A percentile compares a stretch with the other conserved stretches of the same genome.
These are phyloP conservation scores for Nemapogon koenigi DNA, from an alignment of 2,888 invertebrate species.

Conservation along the genomic window DNA sequence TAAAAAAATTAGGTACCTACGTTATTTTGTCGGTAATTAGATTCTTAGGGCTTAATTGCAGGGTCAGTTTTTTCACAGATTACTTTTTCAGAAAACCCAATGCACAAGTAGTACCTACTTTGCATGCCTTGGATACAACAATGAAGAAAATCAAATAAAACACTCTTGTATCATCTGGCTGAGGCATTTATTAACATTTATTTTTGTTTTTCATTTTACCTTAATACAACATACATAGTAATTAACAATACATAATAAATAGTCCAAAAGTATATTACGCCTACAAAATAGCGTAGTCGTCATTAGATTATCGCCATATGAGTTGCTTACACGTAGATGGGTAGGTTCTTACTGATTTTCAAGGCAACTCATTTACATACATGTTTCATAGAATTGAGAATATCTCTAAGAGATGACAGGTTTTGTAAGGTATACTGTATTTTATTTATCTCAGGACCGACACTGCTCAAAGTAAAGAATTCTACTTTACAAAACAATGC, in stretches of 20 bases:
- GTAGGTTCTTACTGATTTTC: constrained; percentile 33
- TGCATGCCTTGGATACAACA: no score
- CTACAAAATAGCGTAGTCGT: constrained; percentile 65
- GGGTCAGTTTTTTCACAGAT: no score
- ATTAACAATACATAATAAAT: constrained; percentile 67
- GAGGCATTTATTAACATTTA: constrained; percentile 68
- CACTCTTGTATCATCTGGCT: constrained; percentile 50
- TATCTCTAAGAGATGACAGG: neutral
- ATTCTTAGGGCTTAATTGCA: no score
- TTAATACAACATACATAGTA: constrained; percentile 67
- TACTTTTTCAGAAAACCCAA: no score
- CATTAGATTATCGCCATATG: constrained; percentile 62
- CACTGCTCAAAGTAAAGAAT: constrained; percentile 6
- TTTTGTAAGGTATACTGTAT: no score
- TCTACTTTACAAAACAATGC: constrained; percentile 2
- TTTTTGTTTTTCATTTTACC: constrained; percentile 60
- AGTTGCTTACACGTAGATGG: constrained; percentile 45
- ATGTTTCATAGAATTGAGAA: neutral
- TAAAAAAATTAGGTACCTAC: no score
- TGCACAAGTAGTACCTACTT: no score
- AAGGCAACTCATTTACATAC: constrained; percentile 48
- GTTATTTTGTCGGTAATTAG: no score
- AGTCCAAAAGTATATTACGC: constrained; percentile 67
- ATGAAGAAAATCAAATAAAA: constrained; percentile 34
- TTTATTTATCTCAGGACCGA: constrained; percentile 2